Evolutionary conservation across 2,797 vertebrate genomes (phyloP).

Genomic region (Knipowitschia caucasica): DNA sequence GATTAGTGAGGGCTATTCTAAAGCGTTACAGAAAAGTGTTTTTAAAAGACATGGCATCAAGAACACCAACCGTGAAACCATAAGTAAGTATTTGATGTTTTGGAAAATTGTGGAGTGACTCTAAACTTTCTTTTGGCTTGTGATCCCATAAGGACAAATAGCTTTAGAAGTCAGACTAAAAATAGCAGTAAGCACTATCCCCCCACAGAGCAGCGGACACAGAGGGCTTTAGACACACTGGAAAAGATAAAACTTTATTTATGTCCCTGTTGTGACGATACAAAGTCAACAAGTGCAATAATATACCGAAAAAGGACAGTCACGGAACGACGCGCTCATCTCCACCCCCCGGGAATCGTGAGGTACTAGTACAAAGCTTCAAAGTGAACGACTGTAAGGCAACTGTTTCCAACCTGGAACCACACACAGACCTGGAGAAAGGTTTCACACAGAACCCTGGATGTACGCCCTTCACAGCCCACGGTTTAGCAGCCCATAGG

Average conservation of each 20-base stretch:
- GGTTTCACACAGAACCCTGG: no score
- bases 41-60: no score
- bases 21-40: no score
- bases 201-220: constrained; percentile 44
- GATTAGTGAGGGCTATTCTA: no score
- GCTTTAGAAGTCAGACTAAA: constrained; percentile 11
- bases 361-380: constrained; percentile 70
- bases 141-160: background rate
- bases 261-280: constrained; percentile 75
- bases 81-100: no score
- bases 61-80: no score
- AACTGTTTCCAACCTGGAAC: constrained; percentile 71
- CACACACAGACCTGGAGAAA: constrained; percentile 52
- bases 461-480: no score
- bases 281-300: constrained; percentile 81
- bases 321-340: constrained; percentile 59
- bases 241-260: constrained; percentile 82
- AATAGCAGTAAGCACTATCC: background rate
- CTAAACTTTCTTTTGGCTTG: background rate
- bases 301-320: constrained; percentile 70
- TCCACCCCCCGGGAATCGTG: constrained; percentile 62
- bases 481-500: no score
- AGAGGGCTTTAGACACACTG: constrained; percentile 72
- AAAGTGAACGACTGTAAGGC: constrained; percentile 77
- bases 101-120: background rate